Percentiles rank a stretch among this genome's conserved stretches.
phyloP scores from a whole-genome alignment of 1,140 invertebrate species.

The Pseudomyrmex sp. region DNA sequence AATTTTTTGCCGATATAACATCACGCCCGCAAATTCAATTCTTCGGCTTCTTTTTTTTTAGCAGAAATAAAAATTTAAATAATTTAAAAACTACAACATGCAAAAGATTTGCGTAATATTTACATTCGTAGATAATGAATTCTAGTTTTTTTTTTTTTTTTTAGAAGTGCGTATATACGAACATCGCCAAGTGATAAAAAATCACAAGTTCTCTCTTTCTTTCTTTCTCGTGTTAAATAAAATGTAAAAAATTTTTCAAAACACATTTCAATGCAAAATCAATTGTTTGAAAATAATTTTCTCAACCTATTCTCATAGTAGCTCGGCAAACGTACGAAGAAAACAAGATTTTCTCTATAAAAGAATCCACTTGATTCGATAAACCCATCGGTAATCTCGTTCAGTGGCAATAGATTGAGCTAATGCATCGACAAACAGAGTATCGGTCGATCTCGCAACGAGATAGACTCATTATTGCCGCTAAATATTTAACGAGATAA shows the following conservation, averaged over 20 bases:
- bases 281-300: constrained; percentile 20
- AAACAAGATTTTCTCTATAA: constrained; percentile 15
- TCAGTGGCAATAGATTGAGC: neutral
- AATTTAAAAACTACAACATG: neutral
- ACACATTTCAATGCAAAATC: neutral
- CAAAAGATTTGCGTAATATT: neutral
- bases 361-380: constrained; percentile 17
- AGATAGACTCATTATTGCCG: constrained; percentile 47
- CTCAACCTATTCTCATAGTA: neutral
- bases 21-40: neutral
- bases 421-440: constrained; percentile 14
- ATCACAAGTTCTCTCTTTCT: neutral
- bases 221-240: neutral
- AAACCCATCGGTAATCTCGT: constrained; percentile 16
- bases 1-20: neutral
- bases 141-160: neutral
- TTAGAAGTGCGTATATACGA: neutral
- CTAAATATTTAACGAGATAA: constrained; percentile 64
- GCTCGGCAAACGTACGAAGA: neutral
- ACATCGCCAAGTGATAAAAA: neutral
- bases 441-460: constrained; percentile 44
- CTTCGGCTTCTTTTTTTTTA: neutral
- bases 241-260: constrained; percentile 13
- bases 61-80: neutral
- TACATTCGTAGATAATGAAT: neutral